Evolutionary conservation across 2,113 vertebrate species (phyloP).

Genomic region (Coturnix japonica): DNA sequence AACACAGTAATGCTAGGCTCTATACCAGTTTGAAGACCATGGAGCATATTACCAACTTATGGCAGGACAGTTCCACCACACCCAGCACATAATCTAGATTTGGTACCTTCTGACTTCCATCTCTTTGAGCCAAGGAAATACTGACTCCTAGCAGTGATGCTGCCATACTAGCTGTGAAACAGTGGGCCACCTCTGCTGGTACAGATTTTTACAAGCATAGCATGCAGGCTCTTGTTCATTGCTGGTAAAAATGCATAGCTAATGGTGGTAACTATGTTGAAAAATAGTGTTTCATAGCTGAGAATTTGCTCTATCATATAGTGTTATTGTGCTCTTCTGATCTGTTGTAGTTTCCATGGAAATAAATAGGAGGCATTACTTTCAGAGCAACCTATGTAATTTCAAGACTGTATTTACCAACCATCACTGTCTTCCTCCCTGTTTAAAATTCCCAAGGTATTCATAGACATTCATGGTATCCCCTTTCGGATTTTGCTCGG

Average conservation of each 20-base stretch:
- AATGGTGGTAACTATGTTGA: not conserved
- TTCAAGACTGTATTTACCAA: not conserved
- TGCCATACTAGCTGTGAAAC: not conserved
- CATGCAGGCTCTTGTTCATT: not conserved
- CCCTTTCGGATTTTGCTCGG: not conserved
- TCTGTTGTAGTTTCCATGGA: not conserved
- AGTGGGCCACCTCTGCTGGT: not conserved
- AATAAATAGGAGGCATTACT: not conserved
- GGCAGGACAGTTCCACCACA: not conserved
- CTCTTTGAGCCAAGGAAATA: not conserved
- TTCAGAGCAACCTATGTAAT: not conserved
- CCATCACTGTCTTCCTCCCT: not conserved
- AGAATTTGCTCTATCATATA: not conserved
- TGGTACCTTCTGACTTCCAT: not conserved
- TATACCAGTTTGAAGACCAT: not conserved
- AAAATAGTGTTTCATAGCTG: not conserved
- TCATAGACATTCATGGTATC: not conserved
- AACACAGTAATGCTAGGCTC: not conserved
- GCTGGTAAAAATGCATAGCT: not conserved
- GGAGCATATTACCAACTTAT: not conserved
- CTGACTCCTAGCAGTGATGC: not conserved
- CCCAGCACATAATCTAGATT: not conserved
- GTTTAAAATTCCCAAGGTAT: not conserved
- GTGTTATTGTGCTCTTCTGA: not conserved
- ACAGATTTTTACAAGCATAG: not conserved